Conservation (phyloP, 2,113 vertebrate species). For the Pontoporia blainvillei region DNA sequence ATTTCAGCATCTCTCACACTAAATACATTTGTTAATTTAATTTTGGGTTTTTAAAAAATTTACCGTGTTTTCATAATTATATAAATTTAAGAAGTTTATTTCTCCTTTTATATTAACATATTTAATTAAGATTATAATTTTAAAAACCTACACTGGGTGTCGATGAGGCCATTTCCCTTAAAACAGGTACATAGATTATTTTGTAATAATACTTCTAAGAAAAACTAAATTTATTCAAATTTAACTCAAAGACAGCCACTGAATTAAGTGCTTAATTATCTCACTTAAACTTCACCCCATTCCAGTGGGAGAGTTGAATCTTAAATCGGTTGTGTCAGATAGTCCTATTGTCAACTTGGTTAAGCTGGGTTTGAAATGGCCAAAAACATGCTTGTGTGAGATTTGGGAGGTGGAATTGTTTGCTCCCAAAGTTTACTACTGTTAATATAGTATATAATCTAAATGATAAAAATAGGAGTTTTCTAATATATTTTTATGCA, state of each 20-base stretch:
- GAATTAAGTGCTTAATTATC: background rate
- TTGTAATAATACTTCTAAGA: background rate
- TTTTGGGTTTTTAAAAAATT: background rate
- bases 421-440: background rate
- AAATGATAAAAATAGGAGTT: background rate
- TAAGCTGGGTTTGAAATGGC: background rate
- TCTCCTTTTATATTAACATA: background rate
- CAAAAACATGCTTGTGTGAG: background rate
- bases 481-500: background rate
- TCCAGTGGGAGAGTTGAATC: background rate
- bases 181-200: background rate
- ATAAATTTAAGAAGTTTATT: background rate
- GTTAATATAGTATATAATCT: background rate
- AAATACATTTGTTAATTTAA: background rate
- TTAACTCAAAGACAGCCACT: background rate
- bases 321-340: too few species aligned
- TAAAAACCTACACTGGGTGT: background rate
- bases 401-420: background rate
- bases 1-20: background rate
- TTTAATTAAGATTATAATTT: background rate
- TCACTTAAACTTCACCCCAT: background rate
- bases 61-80: background rate
- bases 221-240: background rate
- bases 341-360: rapidly evolving
- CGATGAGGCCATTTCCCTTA: background rate